phyloP scores from a whole-genome alignment of 2,797 vertebrate species.

The Clarias platycephalus region DNA sequence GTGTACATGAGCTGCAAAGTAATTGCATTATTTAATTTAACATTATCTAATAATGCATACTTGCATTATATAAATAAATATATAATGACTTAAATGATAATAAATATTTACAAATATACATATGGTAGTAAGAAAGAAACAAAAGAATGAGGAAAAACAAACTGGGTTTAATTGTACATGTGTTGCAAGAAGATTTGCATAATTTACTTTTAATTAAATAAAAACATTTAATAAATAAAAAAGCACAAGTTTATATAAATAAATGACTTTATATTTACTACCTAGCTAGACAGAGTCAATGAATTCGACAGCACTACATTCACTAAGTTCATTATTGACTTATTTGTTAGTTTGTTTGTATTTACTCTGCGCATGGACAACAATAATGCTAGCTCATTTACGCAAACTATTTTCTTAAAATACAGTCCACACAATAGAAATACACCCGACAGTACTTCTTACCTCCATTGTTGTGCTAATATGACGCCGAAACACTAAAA shows the following conservation, averaged over 20 bases:
- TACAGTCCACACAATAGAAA: not conserved
- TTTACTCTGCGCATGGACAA: not conserved
- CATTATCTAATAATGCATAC: too few species aligned
- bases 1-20: not conserved
- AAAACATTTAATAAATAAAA: not conserved
- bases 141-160: not conserved
- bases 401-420: not conserved
- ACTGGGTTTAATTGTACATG: too few species aligned
- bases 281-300: not conserved
- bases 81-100: not conserved
- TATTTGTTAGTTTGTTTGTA: not conserved
- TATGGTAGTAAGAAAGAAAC: not conserved
- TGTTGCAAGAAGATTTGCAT: not conserved
- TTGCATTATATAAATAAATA: too few species aligned
- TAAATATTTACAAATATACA: not conserved
- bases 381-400: not conserved
- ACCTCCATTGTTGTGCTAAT: constrained; percentile 19
- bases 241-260: not conserved
- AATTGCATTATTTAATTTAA: not conserved
- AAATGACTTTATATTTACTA: too few species aligned
- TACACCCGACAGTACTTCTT: not conserved
- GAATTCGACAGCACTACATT: not conserved
- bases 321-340: not conserved
- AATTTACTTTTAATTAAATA: not conserved
- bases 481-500: not conserved